Evolutionary conservation across 2,888 invertebrate genomes (phyloP), one percentile per base, ranked within the genome.

Genomic region (Adineta ricciae): DNA sequence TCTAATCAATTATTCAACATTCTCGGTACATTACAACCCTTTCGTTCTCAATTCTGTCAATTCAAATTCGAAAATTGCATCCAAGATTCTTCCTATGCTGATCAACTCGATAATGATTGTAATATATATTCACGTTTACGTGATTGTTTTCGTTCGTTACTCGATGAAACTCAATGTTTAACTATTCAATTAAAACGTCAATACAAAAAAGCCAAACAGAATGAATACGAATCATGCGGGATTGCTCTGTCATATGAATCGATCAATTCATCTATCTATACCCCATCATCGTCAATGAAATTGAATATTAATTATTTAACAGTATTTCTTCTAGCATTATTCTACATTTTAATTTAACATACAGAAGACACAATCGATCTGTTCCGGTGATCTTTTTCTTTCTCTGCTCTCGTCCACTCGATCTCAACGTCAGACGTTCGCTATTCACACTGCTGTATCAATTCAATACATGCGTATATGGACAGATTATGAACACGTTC

Each of bases 1-100:
- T 19, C 32, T 19, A 64, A 64, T 56, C 56, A 27, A 56, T 27
- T 56, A 56, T 56, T 27, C n/a, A n/a, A 56, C 32, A 64, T 64
- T 64, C 32, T 64, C 16, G 32, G 64, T 64, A 14, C 64, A 36
- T 64, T 64, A 64, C 64, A 32, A 64, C 36, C 64, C 27, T 64
- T 64, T 64, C 64, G 64, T 64, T 36, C 64, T 19, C 64, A 64
- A 64, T 64, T 19, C n/a, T 78, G 78, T 41, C 78, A 78, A 38
- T 78, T 78, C n/a, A 78, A 78, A 78, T 78, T 41, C 32, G 78
- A 78, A 78, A 78, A 78, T 78, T 78, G 78, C n/a, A 41, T 78
- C 11, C 41, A 41, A 78, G 78, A 78, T 78, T 38, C n/a, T 1
- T n/a, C 38, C 0, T 38, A 41, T 78, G 78, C 78, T n/a, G 78